Evolutionary conservation across 2,888 invertebrate genomes (phyloP).

Genomic region (Drosophila crucigera): DNA sequence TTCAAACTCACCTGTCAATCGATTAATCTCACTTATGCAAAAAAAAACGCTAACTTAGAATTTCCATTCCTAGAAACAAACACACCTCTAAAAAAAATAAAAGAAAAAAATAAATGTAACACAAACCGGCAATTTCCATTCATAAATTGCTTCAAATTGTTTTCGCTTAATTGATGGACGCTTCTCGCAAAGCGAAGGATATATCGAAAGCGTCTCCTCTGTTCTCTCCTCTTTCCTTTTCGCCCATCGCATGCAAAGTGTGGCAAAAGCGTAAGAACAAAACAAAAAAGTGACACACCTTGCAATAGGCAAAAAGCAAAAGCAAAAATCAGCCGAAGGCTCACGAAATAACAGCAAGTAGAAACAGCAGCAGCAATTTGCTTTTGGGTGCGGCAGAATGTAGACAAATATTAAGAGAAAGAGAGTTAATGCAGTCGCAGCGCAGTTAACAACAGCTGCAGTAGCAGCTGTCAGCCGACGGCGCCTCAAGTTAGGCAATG

Average conservation of each 20-base stretch:
- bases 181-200: conserved; percentile 25
- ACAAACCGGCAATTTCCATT: conserved; percentile 64
- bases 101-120: conserved; percentile 9
- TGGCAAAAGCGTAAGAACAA: conserved; percentile 69
- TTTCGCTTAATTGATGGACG: conserved; percentile 53
- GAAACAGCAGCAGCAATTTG: conserved; percentile 20
- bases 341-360: conserved; percentile 13
- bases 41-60: background rate
- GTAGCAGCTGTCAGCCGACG: conserved; percentile 53
- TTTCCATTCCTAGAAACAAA: background rate
- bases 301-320: conserved; percentile 38
- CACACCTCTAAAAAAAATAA: background rate
- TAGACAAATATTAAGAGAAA: conserved; percentile 28
- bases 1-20: background rate
- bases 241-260: conserved; percentile 33
- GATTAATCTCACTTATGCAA: background rate
- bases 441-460: conserved; percentile 34
- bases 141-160: conserved; percentile 69
- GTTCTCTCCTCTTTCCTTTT: background rate
- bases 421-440: conserved; percentile 45
- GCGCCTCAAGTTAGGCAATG: conserved; percentile 73
- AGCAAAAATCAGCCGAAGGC: conserved; percentile 40
- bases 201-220: conserved; percentile 12
- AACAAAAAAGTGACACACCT: conserved; percentile 83
- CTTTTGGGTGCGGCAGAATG: conserved; percentile 78